Evolutionary conservation across 1,140 invertebrate species (phyloP).

Genomic region (Euura saliciscinereae): DNA sequence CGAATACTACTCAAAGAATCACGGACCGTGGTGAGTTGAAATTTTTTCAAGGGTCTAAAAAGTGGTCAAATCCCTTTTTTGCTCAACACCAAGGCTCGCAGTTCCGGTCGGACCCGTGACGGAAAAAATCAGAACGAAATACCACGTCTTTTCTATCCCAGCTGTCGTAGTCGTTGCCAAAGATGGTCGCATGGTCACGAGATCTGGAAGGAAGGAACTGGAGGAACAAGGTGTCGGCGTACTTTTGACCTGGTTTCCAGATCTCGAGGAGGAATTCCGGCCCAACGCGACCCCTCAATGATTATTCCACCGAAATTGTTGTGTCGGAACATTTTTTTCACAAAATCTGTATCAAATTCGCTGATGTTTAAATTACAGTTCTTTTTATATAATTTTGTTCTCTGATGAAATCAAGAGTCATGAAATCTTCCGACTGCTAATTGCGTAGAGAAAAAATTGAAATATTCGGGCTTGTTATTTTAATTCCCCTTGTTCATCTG

Average conservation of each 20-base stretch:
- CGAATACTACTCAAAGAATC: constrained; percentile 23
- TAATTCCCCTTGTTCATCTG: neutral
- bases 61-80: neutral
- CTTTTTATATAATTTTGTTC: neutral
- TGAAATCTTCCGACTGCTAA: neutral
- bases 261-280: neutral
- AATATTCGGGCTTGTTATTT: neutral
- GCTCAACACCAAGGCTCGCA: constrained; percentile 24
- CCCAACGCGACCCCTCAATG: neutral
- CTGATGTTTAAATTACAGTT: neutral
- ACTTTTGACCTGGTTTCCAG: constrained; percentile 24
- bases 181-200: constrained; percentile 25
- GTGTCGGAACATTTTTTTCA: no score
- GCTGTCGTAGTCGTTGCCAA: constrained; percentile 22
- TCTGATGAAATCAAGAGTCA: neutral
- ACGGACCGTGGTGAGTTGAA: constrained; percentile 31
- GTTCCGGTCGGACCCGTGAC: constrained; percentile 25
- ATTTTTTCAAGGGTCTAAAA: neutral
- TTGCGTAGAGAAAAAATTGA: neutral
- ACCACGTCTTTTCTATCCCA: constrained; percentile 28
- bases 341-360: neutral
- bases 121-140: constrained; percentile 22
- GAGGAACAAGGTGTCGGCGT: constrained; percentile 22
- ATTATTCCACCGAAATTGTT: no score
- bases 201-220: constrained; percentile 22